Evolutionary conservation across 2,888 invertebrate genomes (phyloP).

Genomic region (Rhodophaea formosa): DNA sequence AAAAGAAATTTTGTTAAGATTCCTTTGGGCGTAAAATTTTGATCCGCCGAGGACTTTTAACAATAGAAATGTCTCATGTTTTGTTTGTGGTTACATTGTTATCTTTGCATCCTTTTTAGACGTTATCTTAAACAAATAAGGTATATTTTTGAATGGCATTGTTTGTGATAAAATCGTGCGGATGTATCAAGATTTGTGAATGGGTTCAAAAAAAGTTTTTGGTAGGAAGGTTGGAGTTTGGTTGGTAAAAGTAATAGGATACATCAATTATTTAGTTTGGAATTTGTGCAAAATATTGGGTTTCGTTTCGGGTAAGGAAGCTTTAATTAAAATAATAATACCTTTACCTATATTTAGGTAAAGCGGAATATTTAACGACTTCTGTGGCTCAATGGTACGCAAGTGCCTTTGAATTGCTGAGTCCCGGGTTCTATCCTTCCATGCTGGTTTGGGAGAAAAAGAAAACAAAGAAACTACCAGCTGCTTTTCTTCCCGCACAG

Average conservation of each 20-base stretch:
- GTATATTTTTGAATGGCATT: background rate
- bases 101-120: background rate
- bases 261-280: conserved; percentile 13
- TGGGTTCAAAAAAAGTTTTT: background rate
- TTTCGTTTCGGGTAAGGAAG: background rate
- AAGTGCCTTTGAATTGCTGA: too few species aligned
- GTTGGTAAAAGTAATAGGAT: conserved; percentile 12
- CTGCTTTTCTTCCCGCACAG: too few species aligned
- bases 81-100: conserved; percentile 30
- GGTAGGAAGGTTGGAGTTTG: background rate
- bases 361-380: too few species aligned
- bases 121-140: background rate
- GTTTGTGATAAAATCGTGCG: background rate
- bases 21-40: conserved; percentile 66
- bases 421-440: too few species aligned
- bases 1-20: conserved; percentile 41
- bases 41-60: conserved; percentile 41
- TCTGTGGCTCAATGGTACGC: too few species aligned
- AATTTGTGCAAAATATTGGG: conserved; percentile 7
- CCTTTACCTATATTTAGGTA: background rate
- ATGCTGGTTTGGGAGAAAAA: too few species aligned
- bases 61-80: conserved; percentile 43
- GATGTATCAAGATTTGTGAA: conserved; percentile 9
- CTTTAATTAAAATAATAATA: background rate
- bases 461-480: too few species aligned